Evolutionary conservation across 1,140 invertebrate species (phyloP).

Genomic region (Probaryconus sp.): DNA sequence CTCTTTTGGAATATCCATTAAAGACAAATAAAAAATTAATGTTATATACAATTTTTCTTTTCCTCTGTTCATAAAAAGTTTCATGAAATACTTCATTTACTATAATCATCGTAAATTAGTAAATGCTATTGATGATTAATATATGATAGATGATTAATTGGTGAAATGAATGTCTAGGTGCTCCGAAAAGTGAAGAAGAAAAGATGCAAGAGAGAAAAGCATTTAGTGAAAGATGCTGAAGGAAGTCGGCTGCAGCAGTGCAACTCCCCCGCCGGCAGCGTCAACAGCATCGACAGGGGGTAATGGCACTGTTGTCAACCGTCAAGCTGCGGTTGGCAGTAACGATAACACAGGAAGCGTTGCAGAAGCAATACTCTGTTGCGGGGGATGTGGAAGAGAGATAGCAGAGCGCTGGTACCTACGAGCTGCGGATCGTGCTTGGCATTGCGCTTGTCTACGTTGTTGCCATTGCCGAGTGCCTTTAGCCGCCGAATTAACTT

Average conservation of each 20-base stretch:
- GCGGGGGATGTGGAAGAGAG: constrained; percentile 75
- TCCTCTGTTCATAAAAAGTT: too few relatives aligned
- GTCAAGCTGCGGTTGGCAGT: constrained; percentile 47
- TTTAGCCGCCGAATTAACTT: constrained; percentile 91
- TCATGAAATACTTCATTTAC: too few relatives aligned
- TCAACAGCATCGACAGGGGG: constrained; percentile 43
- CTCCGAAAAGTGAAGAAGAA: constrained; percentile 26
- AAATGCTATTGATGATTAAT: too few relatives aligned
- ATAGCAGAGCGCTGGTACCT: constrained; percentile 85
- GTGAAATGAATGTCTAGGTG: too few relatives aligned
- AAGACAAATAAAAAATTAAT: too few relatives aligned
- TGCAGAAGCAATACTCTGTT: constrained; percentile 64
- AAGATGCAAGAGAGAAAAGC: constrained; percentile 47
- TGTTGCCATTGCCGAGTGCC: constrained; percentile 92
- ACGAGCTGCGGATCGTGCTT: constrained; percentile 90
- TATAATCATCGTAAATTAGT: too few relatives aligned
- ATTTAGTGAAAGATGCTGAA: constrained; percentile 72
- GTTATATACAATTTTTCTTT: too few relatives aligned
- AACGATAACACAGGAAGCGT: constrained; percentile 55
- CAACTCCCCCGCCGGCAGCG: constrained; percentile 69
- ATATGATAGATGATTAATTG: too few relatives aligned
- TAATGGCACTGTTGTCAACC: constrained; percentile 56
- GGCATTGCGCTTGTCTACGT: constrained; percentile 91
- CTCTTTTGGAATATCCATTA: too few relatives aligned
- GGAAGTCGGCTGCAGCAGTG: constrained; percentile 75